These are phyloP conservation scores for Anguilla obscura DNA, from an alignment of 2,797 vertebrate genomes.

Conservation along the genomic window DNA sequence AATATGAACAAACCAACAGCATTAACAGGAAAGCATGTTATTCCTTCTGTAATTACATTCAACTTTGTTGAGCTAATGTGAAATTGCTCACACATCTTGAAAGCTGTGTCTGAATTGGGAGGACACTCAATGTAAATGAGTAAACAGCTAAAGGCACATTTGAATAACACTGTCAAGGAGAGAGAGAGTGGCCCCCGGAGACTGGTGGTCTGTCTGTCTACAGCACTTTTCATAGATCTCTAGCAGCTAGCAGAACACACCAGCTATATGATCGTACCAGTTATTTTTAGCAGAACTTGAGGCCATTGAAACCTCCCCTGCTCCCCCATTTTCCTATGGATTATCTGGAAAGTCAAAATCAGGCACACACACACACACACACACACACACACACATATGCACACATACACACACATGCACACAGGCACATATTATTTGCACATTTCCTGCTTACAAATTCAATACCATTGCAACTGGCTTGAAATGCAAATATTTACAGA, in stretches of 20 bases:
- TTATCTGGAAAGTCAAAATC: not conserved
- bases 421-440: not conserved
- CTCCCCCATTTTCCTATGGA: not conserved
- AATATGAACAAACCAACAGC: not conserved
- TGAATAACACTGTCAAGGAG: not conserved
- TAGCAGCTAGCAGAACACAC: not conserved
- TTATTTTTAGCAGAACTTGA: not conserved
- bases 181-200: not conserved
- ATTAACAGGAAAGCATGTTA: not conserved
- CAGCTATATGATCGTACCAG: constrained; percentile 3
- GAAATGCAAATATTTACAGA: not conserved
- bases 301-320: not conserved
- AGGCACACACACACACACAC: not conserved
- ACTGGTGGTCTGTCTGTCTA: not conserved
- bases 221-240: not conserved
- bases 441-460: not conserved
- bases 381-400: not conserved
- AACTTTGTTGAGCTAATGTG: not conserved
- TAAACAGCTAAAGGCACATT: not conserved
- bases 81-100: not conserved
- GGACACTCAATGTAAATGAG: not conserved
- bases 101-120: not conserved
- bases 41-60: not conserved
- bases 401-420: not conserved
- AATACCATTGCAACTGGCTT: not conserved